These are phyloP conservation scores for Babyrousa celebensis DNA, from an alignment of 2,797 vertebrate genomes.

Conservation along the genomic window DNA sequence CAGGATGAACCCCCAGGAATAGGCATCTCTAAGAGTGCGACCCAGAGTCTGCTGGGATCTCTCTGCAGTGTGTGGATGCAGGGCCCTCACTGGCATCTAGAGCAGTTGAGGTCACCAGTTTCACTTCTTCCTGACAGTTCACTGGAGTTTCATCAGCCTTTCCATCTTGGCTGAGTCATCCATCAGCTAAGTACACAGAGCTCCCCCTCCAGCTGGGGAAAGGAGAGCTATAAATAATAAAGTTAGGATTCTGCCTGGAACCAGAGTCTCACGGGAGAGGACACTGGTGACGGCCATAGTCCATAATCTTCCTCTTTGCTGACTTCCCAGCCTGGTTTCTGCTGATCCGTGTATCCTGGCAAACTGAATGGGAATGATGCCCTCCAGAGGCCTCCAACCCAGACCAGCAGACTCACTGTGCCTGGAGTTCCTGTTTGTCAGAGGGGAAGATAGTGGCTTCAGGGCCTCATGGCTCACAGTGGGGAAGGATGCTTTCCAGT, in stretches of 20 bases:
- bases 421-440: background rate
- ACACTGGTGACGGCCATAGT: background rate
- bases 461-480: background rate
- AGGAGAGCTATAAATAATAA: conserved; percentile 12
- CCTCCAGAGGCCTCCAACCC: background rate
- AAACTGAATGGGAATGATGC: background rate
- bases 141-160: background rate
- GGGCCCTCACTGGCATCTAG: background rate
- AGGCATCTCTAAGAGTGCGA: background rate
- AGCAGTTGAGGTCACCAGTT: background rate
- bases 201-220: background rate
- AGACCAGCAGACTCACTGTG: conserved; percentile 5
- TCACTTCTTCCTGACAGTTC: conserved; percentile 25
- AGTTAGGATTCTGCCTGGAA: conserved; percentile 34
- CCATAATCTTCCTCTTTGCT: background rate
- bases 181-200: background rate
- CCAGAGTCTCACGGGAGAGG: background rate
- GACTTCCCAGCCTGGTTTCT: conserved; percentile 46
- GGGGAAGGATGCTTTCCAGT: background rate
- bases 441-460: background rate
- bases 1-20: too few relatives aligned
- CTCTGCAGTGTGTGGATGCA: fast-evolving
- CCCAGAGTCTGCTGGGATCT: background rate
- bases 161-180: conserved; percentile 9
- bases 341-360: background rate